Percentiles rank a stretch among this genome's conserved stretches.
Conservation (phyloP, 2,113 vertebrate species). For the Laticauda colubrina region DNA sequence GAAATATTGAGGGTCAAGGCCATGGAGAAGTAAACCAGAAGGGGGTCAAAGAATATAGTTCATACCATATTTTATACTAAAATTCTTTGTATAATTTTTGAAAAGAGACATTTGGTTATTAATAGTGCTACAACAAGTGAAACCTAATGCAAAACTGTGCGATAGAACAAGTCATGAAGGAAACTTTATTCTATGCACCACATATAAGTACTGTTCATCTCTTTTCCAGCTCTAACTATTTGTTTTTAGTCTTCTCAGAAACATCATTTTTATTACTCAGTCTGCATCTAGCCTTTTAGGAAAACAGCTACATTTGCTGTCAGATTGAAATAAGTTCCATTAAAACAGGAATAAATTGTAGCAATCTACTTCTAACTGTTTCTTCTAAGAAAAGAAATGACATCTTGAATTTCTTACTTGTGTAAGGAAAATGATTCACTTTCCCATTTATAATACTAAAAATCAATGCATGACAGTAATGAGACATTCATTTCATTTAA, state of each 20-base stretch:
- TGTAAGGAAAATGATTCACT: slow-evolving; percentile 67
- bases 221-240: not conserved
- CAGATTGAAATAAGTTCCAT: slow-evolving; percentile 52
- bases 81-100: not conserved
- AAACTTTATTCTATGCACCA: not conserved
- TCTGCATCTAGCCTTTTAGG: slow-evolving; percentile 30
- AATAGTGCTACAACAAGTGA: not conserved
- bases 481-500: slow-evolving; percentile 73
- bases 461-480: slow-evolving; percentile 69
- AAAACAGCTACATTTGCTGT: slow-evolving; percentile 39
- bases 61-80: not conserved
- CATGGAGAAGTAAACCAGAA: not conserved
- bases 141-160: not conserved
- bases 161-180: not conserved
- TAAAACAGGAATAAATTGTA: slow-evolving; percentile 51
- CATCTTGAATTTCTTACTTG: slow-evolving; percentile 68
- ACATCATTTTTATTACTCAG: not conserved
- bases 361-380: slow-evolving; percentile 59
- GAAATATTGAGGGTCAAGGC: not conserved
- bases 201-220: not conserved
- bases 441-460: slow-evolving; percentile 67
- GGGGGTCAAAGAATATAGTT: not conserved
- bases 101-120: not conserved
- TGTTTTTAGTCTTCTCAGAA: slow-evolving; percentile 7
- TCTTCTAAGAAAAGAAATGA: slow-evolving; percentile 56